Percentiles rank a stretch among this genome's conserved stretches.
phyloP scores from a whole-genome alignment of 1,140 invertebrate species.

The Penaeus chinensis region DNA sequence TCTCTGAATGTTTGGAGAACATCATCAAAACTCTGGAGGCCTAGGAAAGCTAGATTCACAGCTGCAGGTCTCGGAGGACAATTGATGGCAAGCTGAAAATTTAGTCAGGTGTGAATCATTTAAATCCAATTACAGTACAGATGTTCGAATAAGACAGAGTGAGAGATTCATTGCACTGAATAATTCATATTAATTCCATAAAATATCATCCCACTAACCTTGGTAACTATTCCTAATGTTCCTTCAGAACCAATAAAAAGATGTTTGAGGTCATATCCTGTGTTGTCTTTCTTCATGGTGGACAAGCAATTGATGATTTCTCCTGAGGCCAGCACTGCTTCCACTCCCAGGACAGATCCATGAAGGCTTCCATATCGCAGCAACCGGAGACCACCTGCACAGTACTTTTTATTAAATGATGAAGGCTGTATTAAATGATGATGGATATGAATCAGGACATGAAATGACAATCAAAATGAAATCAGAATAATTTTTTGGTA shows the following conservation, averaged over 20 bases:
- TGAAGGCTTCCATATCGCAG: conserved; percentile 96
- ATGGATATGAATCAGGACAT: too few relatives aligned
- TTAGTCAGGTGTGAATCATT: not conserved
- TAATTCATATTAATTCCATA: too few relatives aligned
- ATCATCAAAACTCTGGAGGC: conserved; percentile 80
- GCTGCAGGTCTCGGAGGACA: conserved; percentile 86
- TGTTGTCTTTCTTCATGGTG: conserved; percentile 95
- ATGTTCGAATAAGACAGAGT: too few relatives aligned
- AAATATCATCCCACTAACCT: conserved; percentile 71
- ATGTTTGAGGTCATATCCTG: conserved; percentile 96
- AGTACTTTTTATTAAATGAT: not conserved
- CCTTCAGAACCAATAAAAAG: conserved; percentile 98
- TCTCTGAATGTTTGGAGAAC: conserved; percentile 80
- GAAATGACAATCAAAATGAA: too few relatives aligned
- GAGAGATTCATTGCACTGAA: too few relatives aligned
- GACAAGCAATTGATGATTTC: conserved; percentile 87
- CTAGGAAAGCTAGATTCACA: conserved; percentile 87
- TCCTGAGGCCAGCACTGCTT: conserved; percentile 92
- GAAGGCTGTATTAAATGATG: too few relatives aligned
- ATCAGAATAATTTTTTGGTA: not conserved
- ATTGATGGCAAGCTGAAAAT: conserved; percentile 75
- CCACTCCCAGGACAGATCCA: conserved; percentile 90
- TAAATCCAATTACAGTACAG: too few relatives aligned
- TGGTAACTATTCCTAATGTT: conserved; percentile 93
- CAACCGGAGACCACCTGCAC: conserved; percentile 80